Conservation (phyloP, 2,113 vertebrate genomes). For the Pontoporia blainvillei region DNA sequence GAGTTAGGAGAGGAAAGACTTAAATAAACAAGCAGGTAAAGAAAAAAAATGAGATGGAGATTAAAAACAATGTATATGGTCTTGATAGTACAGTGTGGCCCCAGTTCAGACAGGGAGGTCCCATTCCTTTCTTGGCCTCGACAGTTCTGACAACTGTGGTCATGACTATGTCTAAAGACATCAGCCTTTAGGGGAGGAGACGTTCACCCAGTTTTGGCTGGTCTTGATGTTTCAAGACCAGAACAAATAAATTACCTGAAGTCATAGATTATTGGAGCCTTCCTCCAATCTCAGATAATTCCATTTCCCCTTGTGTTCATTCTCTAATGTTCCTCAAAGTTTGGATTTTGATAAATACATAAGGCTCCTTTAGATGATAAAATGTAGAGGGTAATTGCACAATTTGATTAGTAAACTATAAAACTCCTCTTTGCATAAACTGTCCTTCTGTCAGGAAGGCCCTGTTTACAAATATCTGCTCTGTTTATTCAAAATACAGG, state of each 20-base stretch:
- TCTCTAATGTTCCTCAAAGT: background rate
- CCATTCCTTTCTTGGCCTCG: accelerated
- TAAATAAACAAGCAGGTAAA: background rate
- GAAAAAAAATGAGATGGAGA: background rate
- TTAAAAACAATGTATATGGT: accelerated
- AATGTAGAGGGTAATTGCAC: background rate
- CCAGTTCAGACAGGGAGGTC: accelerated
- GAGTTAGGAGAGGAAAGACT: background rate
- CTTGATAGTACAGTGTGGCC: background rate
- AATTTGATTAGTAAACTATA: background rate
- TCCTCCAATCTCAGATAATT: no score
- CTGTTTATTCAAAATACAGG: background rate
- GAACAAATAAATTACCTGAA: no score
- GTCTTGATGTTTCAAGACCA: background rate
- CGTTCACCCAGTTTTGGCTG: accelerated
- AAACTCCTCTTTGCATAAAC: background rate
- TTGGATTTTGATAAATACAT: accelerated
- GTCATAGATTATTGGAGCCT: accelerated
- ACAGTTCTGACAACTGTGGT: accelerated
- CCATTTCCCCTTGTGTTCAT: accelerated
- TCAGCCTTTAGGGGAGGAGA: accelerated
- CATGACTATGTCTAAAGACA: background rate
- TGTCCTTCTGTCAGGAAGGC: background rate
- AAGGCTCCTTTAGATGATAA: no score
- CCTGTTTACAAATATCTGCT: background rate